Conservation (phyloP, 2,888 invertebrate species). For the Eustalomyia histrio region DNA sequence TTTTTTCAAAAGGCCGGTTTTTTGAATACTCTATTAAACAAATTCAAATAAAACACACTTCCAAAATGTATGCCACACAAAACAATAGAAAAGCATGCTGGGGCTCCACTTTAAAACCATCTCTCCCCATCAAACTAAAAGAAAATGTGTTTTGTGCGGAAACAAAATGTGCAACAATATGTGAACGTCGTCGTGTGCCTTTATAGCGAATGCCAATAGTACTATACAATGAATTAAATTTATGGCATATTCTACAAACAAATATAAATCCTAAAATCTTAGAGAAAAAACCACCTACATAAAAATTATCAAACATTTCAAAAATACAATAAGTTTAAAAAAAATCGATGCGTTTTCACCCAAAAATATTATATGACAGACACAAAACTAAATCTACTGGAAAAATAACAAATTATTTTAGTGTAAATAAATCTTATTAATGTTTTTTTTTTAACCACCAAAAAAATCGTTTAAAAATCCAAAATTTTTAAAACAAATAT, state of each 20-base stretch:
- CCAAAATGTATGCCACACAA: conserved; percentile 1
- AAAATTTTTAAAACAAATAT: neutral
- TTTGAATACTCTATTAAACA: too few relatives aligned
- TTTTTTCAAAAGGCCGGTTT: too few relatives aligned
- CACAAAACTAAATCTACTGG: conserved; percentile 15
- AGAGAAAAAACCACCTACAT: neutral
- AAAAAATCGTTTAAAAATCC: neutral
- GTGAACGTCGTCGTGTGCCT: conserved; percentile 43
- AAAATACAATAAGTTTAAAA: conserved; percentile 14
- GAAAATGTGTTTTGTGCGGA: conserved; percentile 22
- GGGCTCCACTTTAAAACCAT: neutral
- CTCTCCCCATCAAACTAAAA: neutral
- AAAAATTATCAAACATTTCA: neutral
- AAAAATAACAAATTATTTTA: conserved; percentile 10
- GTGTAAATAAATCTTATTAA: conserved; percentile 27
- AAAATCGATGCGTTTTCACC: neutral
- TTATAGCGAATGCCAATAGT: conserved; percentile 12
- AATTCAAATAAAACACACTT: neutral
- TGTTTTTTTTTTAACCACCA: conserved; percentile 11
- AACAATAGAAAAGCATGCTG: neutral
- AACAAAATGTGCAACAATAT: conserved; percentile 49
- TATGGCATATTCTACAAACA: conserved; percentile 18
- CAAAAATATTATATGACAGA: conserved; percentile 30
- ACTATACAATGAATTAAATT: conserved; percentile 20
- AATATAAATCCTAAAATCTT: neutral